These are phyloP conservation scores for Syndactyla subalaris DNA, from an alignment of 2,797 vertebrate species.

Conservation along the genomic window DNA sequence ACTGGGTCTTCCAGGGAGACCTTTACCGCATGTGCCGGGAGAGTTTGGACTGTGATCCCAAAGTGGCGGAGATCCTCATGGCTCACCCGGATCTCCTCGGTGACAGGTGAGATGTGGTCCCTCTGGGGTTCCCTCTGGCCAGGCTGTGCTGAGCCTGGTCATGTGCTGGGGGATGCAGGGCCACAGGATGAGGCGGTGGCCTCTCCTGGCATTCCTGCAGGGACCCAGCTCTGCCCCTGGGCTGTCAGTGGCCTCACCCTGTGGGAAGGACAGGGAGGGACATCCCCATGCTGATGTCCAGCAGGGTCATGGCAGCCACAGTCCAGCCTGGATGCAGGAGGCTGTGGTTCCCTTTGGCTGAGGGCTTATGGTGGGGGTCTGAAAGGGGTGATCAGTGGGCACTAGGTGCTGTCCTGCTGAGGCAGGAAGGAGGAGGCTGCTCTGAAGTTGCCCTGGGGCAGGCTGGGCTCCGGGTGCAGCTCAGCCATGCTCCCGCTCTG, in stretches of 20 bases:
- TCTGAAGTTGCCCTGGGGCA: not conserved
- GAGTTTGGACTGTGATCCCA: constrained; percentile 79
- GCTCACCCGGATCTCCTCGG: constrained; percentile 84
- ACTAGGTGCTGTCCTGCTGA: not conserved
- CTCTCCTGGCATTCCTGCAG: not conserved
- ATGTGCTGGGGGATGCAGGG: not conserved
- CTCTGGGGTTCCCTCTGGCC: not conserved
- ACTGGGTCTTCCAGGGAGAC: constrained; percentile 73
- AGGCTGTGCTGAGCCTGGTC: rapidly evolving
- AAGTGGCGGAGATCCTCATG: constrained; percentile 68
- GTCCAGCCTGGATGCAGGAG: not conserved
- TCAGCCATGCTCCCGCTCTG: not conserved
- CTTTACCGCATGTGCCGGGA: constrained; percentile 85
- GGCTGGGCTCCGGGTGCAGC: not conserved
- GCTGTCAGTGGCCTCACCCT: not conserved
- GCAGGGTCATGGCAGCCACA: not conserved
- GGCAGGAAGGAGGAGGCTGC: not conserved
- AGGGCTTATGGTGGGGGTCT: not conserved
- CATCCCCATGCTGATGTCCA: not conserved
- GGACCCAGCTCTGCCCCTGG: not conserved
- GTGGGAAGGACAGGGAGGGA: not conserved
- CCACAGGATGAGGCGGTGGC: rapidly evolving
- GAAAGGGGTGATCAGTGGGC: not conserved
- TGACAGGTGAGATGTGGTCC: constrained; percentile 77
- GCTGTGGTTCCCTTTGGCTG: not conserved